Percentiles rank a stretch among this genome's conserved stretches.
Conservation (phyloP, 2,888 invertebrate species). For the Drosophila infuscata region DNA sequence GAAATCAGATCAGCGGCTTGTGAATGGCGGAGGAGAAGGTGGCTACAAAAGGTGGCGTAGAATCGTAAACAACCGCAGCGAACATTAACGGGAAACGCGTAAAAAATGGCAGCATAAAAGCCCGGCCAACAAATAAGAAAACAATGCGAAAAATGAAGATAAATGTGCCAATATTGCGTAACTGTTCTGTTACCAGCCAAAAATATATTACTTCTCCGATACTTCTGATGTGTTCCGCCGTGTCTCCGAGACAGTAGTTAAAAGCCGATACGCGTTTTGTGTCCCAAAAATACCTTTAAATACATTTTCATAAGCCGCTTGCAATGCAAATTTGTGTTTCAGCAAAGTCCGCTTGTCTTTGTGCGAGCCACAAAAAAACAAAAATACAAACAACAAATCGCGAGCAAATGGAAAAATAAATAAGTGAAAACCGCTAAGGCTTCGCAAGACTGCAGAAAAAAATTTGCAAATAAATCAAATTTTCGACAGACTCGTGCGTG, state of each 20-base stretch:
- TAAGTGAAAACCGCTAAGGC: constrained; percentile 1
- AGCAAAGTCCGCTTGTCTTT: not conserved
- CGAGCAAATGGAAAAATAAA: constrained; percentile 8
- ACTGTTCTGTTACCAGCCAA: constrained; percentile 28
- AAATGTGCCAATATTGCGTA: constrained; percentile 69
- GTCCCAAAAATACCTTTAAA: constrained; percentile 2
- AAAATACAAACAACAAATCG: constrained; percentile 17
- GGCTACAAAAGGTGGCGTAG: constrained; percentile 31
- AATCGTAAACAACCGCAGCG: constrained; percentile 50
- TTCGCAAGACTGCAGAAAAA: constrained; percentile 2
- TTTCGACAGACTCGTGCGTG: constrained; percentile 16
- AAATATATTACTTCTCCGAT: constrained; percentile 8
- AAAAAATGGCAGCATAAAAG: constrained; percentile 45
- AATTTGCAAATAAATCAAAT: constrained; percentile 20
- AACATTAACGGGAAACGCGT: constrained; percentile 46
- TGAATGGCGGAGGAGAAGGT: constrained; percentile 6
- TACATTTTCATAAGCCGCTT: constrained; percentile 36
- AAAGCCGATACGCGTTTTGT: constrained; percentile 16
- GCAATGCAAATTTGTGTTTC: constrained; percentile 27
- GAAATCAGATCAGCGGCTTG: constrained; percentile 55
- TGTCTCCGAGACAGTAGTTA: constrained; percentile 14
- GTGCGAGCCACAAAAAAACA: not conserved
- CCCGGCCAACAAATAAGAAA: constrained; percentile 46
- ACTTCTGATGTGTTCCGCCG: not conserved
- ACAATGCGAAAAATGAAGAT: constrained; percentile 72